phyloP scores from a whole-genome alignment of 2,797 vertebrate genomes.

The Chelon auratus region DNA sequence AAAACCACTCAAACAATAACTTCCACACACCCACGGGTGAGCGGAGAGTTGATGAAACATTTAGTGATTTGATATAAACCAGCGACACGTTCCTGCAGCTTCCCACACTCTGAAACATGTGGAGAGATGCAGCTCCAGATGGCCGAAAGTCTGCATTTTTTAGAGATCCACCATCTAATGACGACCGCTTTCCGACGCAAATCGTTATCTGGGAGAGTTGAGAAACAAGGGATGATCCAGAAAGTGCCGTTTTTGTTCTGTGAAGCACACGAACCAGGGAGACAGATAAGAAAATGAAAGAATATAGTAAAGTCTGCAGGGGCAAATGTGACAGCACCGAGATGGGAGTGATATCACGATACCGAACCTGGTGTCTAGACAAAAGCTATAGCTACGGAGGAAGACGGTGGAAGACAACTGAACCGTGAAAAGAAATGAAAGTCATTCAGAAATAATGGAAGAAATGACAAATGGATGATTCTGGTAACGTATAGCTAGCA shows the following conservation, averaged over 20 bases:
- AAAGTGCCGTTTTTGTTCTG: constrained; percentile 39
- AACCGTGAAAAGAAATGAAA: constrained; percentile 26
- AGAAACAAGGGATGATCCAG: constrained; percentile 36
- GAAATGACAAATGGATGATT: constrained; percentile 15
- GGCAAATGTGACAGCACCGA: constrained; percentile 11
- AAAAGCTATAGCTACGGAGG: background rate
- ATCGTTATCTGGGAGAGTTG: constrained; percentile 47
- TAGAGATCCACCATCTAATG: constrained; percentile 67
- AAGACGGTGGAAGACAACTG: constrained; percentile 12
- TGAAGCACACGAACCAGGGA: constrained; percentile 50
- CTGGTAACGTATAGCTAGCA: constrained; percentile 1
- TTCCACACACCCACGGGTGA: constrained; percentile 67
- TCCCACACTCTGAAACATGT: constrained; percentile 78
- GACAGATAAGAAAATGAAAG: constrained; percentile 57
- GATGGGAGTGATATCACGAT: constrained; percentile 34
- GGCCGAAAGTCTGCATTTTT: constrained; percentile 65
- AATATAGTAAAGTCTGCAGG: constrained; percentile 17
- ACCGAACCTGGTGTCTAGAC: constrained; percentile 20
- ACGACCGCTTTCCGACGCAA: constrained; percentile 55
- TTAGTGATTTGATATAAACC: constrained; percentile 73
- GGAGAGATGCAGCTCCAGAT: constrained; percentile 75
- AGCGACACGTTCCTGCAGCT: constrained; percentile 70
- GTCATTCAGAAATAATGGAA: constrained; percentile 28
- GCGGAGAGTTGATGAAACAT: constrained; percentile 68
- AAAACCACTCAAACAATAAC: constrained; percentile 66